Evolutionary conservation across 2,113 vertebrate genomes (phyloP), one percentile per base, ranked within the genome.

Genomic region (Suricata suricatta): DNA sequence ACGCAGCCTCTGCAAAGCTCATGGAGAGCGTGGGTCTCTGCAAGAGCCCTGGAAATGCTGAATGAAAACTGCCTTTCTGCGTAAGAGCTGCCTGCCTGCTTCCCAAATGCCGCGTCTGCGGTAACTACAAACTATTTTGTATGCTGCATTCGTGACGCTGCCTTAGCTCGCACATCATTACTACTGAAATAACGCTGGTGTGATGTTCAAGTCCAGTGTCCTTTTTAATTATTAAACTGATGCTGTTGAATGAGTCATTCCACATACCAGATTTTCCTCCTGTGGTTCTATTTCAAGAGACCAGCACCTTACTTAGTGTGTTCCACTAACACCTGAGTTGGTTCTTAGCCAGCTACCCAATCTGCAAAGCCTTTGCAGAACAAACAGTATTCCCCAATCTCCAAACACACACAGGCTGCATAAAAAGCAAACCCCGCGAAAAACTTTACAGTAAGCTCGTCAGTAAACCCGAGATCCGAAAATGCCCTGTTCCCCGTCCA

Each of bases 111-210:
- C 41, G 88, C 4, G 95, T 93, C 97, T 97, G 98, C 97, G 80
- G 98, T 95, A 96, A 96, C 97, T 98, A 97, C 97, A 97, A 98
- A 98, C 97, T 98, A 92, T 94, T 98, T 97, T 90, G 95, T 97
- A 97, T 98, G 96, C 97, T 93, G 97, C 93, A 94, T 98, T 97
- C 91, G 96, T 95, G 97, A 96, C 68, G 38, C 97, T 93, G 97
- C 83, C 97, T 93, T 80, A 96, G 95, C 97, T 38, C 29, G 81
- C 88, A 95, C 90, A 86, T 94, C 96, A 50, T 84, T 94, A 97
- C 97, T 96, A 98, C 94, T 21, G 94, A 96, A 96, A 98, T 95
- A 88, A 96, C 4, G 52, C 88, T 12, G 76, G 88, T 71, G 86
- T 91, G 97, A 97, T 97, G 96, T 74, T 94, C 81, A 57, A 95